These are phyloP conservation scores for Gallinago paraguaiae DNA, from an alignment of 2,113 vertebrate genomes.

Conservation along the genomic window DNA sequence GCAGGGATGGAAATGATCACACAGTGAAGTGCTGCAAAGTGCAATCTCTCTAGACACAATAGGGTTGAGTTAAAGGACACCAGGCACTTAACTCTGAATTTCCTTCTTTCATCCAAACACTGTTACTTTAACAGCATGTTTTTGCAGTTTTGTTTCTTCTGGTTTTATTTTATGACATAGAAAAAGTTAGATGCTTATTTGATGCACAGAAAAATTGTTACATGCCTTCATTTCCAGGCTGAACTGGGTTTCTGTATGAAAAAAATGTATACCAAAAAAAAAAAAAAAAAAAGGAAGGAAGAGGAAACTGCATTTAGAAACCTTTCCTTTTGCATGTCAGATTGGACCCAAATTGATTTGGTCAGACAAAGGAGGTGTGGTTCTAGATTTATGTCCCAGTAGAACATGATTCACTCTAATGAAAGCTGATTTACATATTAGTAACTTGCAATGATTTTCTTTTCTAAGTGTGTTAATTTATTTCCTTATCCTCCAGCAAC, in stretches of 20 bases:
- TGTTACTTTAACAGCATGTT: constrained; percentile 22
- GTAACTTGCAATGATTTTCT: not conserved
- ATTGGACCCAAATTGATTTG: not conserved
- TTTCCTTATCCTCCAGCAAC: not conserved
- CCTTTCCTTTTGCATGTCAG: not conserved
- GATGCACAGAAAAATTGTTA: not conserved
- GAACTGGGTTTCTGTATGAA: not conserved
- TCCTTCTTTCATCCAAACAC: constrained; percentile 26
- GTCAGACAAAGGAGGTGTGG: not conserved
- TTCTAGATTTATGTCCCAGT: not conserved
- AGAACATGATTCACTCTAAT: not conserved
- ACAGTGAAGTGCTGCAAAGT: constrained; percentile 45
- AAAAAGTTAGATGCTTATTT: not conserved
- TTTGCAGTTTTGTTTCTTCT: not conserved
- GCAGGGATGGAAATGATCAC: constrained; percentile 39
- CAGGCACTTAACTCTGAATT: constrained; percentile 38
- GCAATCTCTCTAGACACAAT: constrained; percentile 52
- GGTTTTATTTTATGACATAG: not conserved
- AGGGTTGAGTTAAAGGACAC: constrained; percentile 43
- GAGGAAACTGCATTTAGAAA: not conserved
- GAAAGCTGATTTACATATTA: not conserved
- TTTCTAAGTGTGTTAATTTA: not conserved
- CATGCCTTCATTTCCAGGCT: not conserved
- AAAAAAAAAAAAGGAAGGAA: not conserved
- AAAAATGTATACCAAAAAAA: not conserved